Evolutionary conservation across 64 coral and sea anemone genomes (phyloP).

Genomic region (Dendrophyllia cribrosa): DNA sequence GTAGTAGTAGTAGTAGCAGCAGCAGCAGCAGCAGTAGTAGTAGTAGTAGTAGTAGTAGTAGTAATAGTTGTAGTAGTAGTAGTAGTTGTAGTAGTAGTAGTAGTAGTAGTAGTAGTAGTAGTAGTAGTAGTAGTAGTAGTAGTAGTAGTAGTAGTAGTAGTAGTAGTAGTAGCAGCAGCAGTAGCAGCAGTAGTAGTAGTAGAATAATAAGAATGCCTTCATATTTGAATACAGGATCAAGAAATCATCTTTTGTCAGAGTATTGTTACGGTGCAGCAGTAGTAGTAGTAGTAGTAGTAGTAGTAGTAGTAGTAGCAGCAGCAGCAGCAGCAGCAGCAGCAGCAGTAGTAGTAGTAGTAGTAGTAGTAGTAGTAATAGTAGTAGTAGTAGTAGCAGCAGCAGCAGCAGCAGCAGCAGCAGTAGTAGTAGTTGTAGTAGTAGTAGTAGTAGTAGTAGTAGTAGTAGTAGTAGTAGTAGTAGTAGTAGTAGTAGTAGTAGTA

Average conservation of each 20-base stretch:
- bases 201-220: no score
- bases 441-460: no score
- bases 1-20: background rate
- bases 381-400: no score
- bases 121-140: conserved; percentile 9
- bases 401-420: no score
- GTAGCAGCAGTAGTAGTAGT: background rate
- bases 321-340: background rate
- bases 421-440: no score
- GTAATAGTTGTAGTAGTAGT: no score
- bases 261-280: background rate
- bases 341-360: no score
- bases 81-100: conserved; percentile 1
- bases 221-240: no score
- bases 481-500: no score
- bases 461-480: no score
- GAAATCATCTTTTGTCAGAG: background rate
- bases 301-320: background rate
- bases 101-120: background rate
- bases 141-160: conserved; percentile 3
- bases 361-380: no score
- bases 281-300: conserved; percentile 7
- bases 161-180: background rate
- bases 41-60: conserved; percentile 12
- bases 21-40: background rate